These are phyloP conservation scores for Benthosema pterotum DNA, from an alignment of 2,797 vertebrate genomes.

Conservation along the genomic window DNA sequence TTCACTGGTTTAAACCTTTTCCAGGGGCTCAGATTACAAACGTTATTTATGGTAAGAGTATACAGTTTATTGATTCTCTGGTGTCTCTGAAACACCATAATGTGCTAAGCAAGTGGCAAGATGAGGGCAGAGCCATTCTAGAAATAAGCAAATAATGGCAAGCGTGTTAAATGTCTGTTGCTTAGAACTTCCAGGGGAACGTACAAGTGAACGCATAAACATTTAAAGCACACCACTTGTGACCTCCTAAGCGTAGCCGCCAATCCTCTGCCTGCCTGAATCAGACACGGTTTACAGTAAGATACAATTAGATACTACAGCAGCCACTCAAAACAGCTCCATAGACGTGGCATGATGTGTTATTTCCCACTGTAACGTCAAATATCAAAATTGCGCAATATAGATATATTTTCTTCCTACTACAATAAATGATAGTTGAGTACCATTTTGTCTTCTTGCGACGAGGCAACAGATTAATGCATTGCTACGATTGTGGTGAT, in stretches of 20 bases:
- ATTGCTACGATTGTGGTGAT: constrained; percentile 76
- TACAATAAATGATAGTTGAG: constrained; percentile 38
- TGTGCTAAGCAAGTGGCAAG: constrained; percentile 19
- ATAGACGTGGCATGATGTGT: constrained; percentile 35
- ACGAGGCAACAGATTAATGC: constrained; percentile 48
- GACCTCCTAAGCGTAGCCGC: constrained; percentile 19
- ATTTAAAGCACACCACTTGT: constrained; percentile 16
- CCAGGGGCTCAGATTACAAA: constrained; percentile 34
- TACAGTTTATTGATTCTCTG: constrained; percentile 21
- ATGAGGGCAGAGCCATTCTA: neutral
- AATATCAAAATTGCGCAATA: constrained; percentile 57
- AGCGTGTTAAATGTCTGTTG: constrained; percentile 24
- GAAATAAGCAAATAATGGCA: constrained; percentile 38
- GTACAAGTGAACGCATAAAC: constrained; percentile 18
- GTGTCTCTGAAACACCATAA: neutral
- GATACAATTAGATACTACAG: constrained; percentile 54
- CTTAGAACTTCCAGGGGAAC: constrained; percentile 30
- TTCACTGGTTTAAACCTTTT: constrained; percentile 20
- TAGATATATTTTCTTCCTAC: constrained; percentile 46
- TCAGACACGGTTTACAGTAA: constrained; percentile 28
- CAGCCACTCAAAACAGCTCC: constrained; percentile 55
- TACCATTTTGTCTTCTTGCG: constrained; percentile 40
- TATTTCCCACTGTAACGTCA: constrained; percentile 51
- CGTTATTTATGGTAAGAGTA: constrained; percentile 42
- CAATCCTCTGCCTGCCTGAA: constrained; percentile 20